A percentile compares a stretch with the other conserved stretches of the same genome.
phyloP scores from a whole-genome alignment of 2,888 invertebrate genomes.

The Phragmatobia fuliginosa region DNA sequence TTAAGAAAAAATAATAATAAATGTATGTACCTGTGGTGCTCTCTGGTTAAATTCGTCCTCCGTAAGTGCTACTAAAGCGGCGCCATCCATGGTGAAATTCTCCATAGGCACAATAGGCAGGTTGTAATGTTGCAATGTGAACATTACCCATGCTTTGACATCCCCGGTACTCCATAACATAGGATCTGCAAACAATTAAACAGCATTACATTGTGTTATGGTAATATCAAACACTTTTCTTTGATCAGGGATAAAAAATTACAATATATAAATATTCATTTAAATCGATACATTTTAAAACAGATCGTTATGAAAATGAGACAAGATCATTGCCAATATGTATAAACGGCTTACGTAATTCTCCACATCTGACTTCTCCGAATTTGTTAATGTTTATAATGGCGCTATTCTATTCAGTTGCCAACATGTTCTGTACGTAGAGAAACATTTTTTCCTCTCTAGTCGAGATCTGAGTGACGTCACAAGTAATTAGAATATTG shows the following conservation, averaged over 20 bases:
- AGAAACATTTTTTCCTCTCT: slow-evolving; percentile 61
- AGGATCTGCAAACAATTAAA: slow-evolving; percentile 89
- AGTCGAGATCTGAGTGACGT: slow-evolving; percentile 69
- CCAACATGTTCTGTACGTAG: slow-evolving; percentile 65
- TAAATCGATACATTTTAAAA: slow-evolving; percentile 17
- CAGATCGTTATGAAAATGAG: slow-evolving; percentile 48
- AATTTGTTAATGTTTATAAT: slow-evolving; percentile 75
- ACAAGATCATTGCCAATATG: slow-evolving; percentile 59
- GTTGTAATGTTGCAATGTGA: slow-evolving; percentile 93
- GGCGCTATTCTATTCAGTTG: slow-evolving; percentile 64
- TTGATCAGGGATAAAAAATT: too few relatives aligned
- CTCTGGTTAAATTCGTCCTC: slow-evolving; percentile 95
- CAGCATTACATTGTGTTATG: slow-evolving; percentile 13
- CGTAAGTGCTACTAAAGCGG: slow-evolving; percentile 90
- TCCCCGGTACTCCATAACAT: slow-evolving; percentile 94
- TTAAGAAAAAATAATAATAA: not conserved
- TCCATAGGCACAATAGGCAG: slow-evolving; percentile 90
- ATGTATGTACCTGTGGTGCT: slow-evolving; percentile 90
- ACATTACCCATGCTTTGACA: slow-evolving; percentile 95
- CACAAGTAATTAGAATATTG: slow-evolving; percentile 63
- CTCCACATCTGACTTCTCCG: slow-evolving; percentile 68
- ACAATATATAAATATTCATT: not conserved
- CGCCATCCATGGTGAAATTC: slow-evolving; percentile 93
- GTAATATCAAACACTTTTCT: not conserved
- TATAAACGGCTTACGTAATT: slow-evolving; percentile 77